phyloP scores from a whole-genome alignment of 2,888 invertebrate genomes.

The Scrobipalpa atriplicella region DNA sequence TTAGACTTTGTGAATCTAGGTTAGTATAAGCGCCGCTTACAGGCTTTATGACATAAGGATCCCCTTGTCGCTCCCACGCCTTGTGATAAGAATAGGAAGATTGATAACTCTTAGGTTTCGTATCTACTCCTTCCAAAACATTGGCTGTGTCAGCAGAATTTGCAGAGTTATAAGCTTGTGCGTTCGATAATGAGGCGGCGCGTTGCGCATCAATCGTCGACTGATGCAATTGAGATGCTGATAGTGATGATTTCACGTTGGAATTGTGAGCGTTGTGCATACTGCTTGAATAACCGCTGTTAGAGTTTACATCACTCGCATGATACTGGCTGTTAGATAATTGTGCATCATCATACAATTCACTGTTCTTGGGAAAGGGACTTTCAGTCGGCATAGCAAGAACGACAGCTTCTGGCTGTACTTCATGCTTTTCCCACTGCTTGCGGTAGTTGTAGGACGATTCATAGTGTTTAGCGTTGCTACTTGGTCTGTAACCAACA shows the following conservation, averaged over 20 bases:
- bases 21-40: constrained; percentile 46
- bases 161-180: constrained; percentile 37
- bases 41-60: constrained; percentile 76
- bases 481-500: constrained; percentile 44
- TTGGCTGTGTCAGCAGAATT: constrained; percentile 42
- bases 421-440: constrained; percentile 74
- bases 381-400: constrained; percentile 50
- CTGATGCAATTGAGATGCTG: constrained; percentile 48
- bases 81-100: constrained; percentile 79
- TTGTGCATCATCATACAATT: constrained; percentile 59
- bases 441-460: constrained; percentile 71
- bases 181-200: constrained; percentile 36
- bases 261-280: constrained; percentile 49
- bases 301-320: constrained; percentile 43
- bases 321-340: constrained; percentile 43
- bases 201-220: constrained; percentile 49
- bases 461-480: constrained; percentile 62
- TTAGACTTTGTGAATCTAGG: constrained; percentile 57
- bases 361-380: constrained; percentile 57
- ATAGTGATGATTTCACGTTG: constrained; percentile 45
- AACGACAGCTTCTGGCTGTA: constrained; percentile 48
- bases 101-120: constrained; percentile 72
- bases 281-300: constrained; percentile 45
- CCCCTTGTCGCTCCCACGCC: constrained; percentile 78
- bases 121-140: constrained; percentile 48